Evolutionary conservation across 2,113 vertebrate genomes (phyloP).

Genomic region (Scolopax mira): DNA sequence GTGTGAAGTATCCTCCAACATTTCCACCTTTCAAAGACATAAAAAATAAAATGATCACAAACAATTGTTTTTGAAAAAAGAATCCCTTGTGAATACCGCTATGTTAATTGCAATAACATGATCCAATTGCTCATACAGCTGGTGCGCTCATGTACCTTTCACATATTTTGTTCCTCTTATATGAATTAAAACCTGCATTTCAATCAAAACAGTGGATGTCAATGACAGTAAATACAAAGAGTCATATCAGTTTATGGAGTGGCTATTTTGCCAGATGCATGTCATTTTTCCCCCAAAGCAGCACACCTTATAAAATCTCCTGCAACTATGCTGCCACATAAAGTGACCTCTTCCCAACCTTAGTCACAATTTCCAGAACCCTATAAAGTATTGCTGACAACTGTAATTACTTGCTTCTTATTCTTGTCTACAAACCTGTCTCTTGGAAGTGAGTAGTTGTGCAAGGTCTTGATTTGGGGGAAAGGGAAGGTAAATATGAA

Average conservation of each 20-base stretch:
- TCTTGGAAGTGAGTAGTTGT: not conserved
- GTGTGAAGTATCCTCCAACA: conserved; percentile 75
- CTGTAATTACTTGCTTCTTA: not conserved
- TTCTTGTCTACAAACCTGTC: not conserved
- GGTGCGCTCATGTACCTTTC: not conserved
- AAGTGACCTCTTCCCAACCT: not conserved
- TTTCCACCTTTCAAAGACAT: conserved; percentile 78
- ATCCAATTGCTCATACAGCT: not conserved
- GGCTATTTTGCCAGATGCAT: not conserved
- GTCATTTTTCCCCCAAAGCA: not conserved
- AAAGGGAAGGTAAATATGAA: not conserved
- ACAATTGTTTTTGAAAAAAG: not conserved
- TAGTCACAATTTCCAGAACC: not conserved
- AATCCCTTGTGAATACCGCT: not conserved
- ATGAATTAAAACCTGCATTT: conserved; percentile 41
- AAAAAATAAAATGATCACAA: not conserved
- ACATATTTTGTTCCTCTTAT: not conserved
- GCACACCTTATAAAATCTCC: not conserved
- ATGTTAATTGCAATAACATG: not conserved
- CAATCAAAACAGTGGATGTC: conserved; percentile 18
- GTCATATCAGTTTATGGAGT: conserved; percentile 1
- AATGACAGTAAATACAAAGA: conserved; percentile 9
- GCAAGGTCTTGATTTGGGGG: not conserved
- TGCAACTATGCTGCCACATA: not conserved
- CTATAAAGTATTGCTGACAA: not conserved